Evolutionary conservation across 2,888 invertebrate genomes (phyloP).

Genomic region (Ormyrus pomaceus): DNA sequence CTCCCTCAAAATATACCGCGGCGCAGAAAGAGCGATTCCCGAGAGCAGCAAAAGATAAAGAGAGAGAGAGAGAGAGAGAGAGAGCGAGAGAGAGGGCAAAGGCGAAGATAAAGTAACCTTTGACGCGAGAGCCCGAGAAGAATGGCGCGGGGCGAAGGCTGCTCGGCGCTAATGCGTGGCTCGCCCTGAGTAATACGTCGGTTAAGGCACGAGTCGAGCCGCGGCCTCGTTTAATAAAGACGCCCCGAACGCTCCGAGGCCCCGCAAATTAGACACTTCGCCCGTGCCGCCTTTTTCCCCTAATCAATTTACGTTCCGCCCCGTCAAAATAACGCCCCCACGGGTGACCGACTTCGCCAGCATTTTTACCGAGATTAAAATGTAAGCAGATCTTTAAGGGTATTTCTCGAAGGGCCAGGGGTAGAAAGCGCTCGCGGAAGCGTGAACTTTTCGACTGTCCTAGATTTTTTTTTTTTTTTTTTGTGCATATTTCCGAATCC

Average conservation of each 20-base stretch:
- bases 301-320: constrained; percentile 46
- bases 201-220: constrained; percentile 63
- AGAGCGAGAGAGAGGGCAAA: background rate
- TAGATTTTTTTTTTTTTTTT: background rate
- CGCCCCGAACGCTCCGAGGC: constrained; percentile 31
- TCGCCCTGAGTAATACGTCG: constrained; percentile 62
- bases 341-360: background rate
- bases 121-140: constrained; percentile 36
- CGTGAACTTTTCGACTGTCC: constrained; percentile 16
- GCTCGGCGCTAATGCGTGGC: constrained; percentile 53
- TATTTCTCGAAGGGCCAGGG: background rate
- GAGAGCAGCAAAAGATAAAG: background rate
- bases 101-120: constrained; percentile 38
- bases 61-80: background rate
- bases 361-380: constrained; percentile 18
- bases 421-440: constrained; percentile 25
- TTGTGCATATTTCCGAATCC: constrained; percentile 12
- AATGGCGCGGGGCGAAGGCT: constrained; percentile 19
- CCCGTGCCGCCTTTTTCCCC: background rate
- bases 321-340: constrained; percentile 31
- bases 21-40: too few species aligned
- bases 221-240: constrained; percentile 63
- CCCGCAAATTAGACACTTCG: constrained; percentile 48
- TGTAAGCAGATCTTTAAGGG: background rate
- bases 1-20: too few species aligned